Conservation (phyloP, 2,797 vertebrate species). For the Melanotaenia parkinsoni region DNA sequence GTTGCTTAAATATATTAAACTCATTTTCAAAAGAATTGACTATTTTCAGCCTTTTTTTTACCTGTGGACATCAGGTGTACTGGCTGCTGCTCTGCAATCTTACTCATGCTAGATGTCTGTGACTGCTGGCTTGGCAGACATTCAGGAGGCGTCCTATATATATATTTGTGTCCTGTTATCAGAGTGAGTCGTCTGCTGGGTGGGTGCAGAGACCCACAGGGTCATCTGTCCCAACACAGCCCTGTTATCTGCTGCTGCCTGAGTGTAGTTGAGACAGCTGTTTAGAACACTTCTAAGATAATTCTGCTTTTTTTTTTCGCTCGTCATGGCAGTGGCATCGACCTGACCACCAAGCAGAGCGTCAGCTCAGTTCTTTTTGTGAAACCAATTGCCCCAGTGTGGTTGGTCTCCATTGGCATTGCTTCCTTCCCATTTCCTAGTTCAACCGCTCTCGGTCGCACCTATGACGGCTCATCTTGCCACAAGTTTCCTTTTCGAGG, state of each 20-base stretch:
- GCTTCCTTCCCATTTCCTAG: constrained; percentile 75
- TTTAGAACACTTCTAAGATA: constrained; percentile 26
- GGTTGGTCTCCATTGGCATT: constrained; percentile 51
- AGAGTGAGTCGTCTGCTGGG: constrained; percentile 57
- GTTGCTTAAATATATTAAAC: background rate
- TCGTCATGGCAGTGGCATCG: constrained; percentile 8
- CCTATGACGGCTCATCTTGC: constrained; percentile 35
- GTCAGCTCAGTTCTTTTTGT: constrained; percentile 25
- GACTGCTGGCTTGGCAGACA: constrained; percentile 27
- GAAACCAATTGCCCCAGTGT: constrained; percentile 49
- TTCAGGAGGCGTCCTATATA: constrained; percentile 40
- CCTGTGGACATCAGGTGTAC: background rate
- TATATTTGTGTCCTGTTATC: constrained; percentile 66
- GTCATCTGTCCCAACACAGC: constrained; percentile 49
- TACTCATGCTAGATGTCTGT: constrained; percentile 24
- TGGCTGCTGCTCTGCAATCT: constrained; percentile 2
- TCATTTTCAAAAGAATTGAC: background rate
- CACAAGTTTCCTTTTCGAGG: constrained; percentile 62
- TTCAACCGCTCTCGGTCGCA: constrained; percentile 25
- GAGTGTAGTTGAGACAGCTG: constrained; percentile 37
- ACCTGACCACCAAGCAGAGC: constrained; percentile 24
- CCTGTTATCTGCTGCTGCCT: constrained; percentile 60
- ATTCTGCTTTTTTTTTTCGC: constrained; percentile 24
- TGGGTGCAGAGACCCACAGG: constrained; percentile 42
- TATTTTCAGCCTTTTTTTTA: background rate